Conservation (phyloP, 2,888 invertebrate species). For the Rhogogaster chlorosoma region DNA sequence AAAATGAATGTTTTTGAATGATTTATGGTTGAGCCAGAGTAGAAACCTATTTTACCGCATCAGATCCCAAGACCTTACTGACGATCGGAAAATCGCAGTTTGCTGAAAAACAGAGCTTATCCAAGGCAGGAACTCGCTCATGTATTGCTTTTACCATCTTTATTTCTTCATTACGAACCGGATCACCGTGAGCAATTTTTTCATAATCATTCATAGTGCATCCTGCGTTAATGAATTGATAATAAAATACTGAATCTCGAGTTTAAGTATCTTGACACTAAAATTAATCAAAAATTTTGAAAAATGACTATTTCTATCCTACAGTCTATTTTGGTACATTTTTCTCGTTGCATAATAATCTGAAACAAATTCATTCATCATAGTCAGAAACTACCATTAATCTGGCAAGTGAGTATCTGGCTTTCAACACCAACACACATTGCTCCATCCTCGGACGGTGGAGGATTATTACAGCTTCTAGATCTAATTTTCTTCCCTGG, state of each 20-base stretch:
- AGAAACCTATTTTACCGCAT: slow-evolving; percentile 78
- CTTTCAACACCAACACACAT: slow-evolving; percentile 77
- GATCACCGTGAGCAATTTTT: slow-evolving; percentile 74
- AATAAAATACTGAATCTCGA: neutral
- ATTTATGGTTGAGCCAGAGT: slow-evolving; percentile 40
- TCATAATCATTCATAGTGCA: slow-evolving; percentile 78
- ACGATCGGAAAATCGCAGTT: slow-evolving; percentile 79
- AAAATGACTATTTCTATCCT: neutral
- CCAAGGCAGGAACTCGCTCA: slow-evolving; percentile 77
- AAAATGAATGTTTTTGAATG: neutral
- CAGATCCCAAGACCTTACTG: slow-evolving; percentile 76
- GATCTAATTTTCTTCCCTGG: slow-evolving; percentile 76
- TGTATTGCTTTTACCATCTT: slow-evolving; percentile 69
- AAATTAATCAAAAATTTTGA: neutral
- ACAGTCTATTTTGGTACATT: neutral
- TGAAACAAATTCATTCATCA: neutral
- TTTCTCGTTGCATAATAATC: neutral
- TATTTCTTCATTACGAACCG: slow-evolving; percentile 75
- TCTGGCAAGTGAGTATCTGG: slow-evolving; percentile 77
- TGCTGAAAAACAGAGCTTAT: slow-evolving; percentile 78
- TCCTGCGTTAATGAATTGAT: slow-evolving; percentile 63
- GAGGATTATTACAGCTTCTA: slow-evolving; percentile 78
- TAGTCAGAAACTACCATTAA: slow-evolving; percentile 63
- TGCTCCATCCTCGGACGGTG: slow-evolving; percentile 77
- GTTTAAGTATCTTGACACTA: neutral